These are phyloP conservation scores for Drosophila grimshawi DNA, from an alignment of 1,140 invertebrate species.

Conservation along the genomic window DNA sequence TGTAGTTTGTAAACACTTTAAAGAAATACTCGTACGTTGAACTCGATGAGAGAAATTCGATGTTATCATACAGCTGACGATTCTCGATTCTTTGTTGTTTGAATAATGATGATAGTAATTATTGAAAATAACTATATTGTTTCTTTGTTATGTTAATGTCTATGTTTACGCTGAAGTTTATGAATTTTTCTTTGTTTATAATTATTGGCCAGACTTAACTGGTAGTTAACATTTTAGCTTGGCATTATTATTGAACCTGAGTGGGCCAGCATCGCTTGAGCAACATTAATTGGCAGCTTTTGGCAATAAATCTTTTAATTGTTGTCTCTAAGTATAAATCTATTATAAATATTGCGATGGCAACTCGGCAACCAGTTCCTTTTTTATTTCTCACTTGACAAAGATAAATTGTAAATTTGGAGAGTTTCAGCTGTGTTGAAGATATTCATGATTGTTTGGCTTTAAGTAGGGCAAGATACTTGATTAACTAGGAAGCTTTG, in stretches of 20 bases:
- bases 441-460: background rate
- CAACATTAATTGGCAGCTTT: background rate
- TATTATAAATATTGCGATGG: background rate
- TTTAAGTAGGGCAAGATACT: conserved; percentile 2
- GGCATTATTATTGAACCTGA: background rate
- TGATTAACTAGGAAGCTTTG: background rate
- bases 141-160: background rate
- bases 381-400: background rate
- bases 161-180: background rate
- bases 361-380: background rate
- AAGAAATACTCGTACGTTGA: background rate
- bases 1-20: conserved; percentile 2
- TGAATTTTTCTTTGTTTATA: conserved; percentile 8
- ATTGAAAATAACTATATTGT: background rate
- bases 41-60: background rate
- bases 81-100: too few species aligned
- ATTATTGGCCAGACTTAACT: background rate
- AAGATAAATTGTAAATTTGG: background rate
- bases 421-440: background rate
- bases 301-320: background rate
- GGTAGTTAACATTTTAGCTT: background rate
- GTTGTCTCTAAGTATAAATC: background rate
- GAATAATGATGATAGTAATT: background rate
- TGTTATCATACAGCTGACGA: background rate
- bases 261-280: background rate